Base-by-base conservation (phyloP, 1,140 invertebrate species). In the Cydia splendana region DNA sequence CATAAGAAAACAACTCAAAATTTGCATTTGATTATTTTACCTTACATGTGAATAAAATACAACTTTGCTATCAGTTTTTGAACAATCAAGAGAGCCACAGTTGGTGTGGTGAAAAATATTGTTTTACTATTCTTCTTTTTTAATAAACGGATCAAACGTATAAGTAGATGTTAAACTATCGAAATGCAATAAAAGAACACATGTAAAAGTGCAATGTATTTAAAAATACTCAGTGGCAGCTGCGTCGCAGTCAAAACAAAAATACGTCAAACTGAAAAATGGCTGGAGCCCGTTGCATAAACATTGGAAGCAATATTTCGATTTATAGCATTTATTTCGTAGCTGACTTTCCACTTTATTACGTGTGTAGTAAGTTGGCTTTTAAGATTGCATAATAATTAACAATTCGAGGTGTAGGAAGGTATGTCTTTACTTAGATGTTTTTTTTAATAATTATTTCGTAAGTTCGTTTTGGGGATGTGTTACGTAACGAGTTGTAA, bases 241-340 rank as follows among this genome's bases (percentile, higher is more conserved):
- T 62, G 57, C 20, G 57, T 62, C 57, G 57, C 57, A 62, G 57
- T 62, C 57, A 62, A 62, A 62, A 62, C 20, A 62, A 62, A 62
- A 62, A 62, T 24, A 62, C 20, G 57, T 62, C 57, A 62, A 62
- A 62, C 57, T 24, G 57, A 62, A 62, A 62, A 62, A 62, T 62
- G 6, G 7, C 57, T 20, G 20, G 7, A 12, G 20, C 20, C 13
- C 57, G 57, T 62, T 62, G 57, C 57, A 62, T 62, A 62, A 62
- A 62, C 57, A 62, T 24, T 20, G 2, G 5, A 62, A 24, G 9
- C 20, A 6, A 62, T 24, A 24, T 62, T n/a, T 62, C 10, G 57
- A 62, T 62, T 62, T 24, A 62, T 62, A 24, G 20, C 15, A 53
- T 15, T 15, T 15, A 51, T n/a, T 53, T n/a, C n/a, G 51, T 53